A percentile compares a stretch with the other conserved stretches of the same genome.
Evolutionary conservation across 2,113 vertebrate genomes (phyloP).

Genomic region (Rhineura floridana): DNA sequence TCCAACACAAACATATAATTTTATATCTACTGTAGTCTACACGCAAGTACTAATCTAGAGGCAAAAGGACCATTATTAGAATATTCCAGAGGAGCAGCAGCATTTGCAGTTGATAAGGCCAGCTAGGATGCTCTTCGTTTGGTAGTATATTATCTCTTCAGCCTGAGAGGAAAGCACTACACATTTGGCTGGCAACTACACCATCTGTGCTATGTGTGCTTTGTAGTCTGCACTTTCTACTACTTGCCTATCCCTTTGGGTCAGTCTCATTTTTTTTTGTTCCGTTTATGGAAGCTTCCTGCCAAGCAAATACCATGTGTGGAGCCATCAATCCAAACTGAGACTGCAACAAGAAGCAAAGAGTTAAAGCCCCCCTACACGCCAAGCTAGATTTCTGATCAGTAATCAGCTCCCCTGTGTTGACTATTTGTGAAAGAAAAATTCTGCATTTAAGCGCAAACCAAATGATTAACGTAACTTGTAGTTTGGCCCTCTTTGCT

Average conservation of each 20-base stretch:
- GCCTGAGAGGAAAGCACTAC: neutral
- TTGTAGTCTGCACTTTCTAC: neutral
- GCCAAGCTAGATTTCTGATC: no score
- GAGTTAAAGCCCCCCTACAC: neutral
- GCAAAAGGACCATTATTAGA: no score
- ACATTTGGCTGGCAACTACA: neutral
- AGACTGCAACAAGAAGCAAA: neutral
- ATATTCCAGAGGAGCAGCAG: neutral
- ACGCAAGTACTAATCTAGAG: neutral
- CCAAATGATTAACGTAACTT: neutral
- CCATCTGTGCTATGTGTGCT: neutral
- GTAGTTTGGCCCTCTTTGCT: neutral
- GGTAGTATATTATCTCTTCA: neutral
- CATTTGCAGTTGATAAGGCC: neutral
- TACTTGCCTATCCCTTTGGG: rapidly evolving
- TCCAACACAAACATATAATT: rapidly evolving
- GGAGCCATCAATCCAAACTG: neutral
- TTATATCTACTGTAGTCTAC: neutral
- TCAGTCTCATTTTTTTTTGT: neutral
- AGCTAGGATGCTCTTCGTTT: neutral
- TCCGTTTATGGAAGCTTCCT: neutral
- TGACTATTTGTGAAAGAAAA: no score
- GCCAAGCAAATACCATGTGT: neutral
- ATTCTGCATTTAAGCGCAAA: neutral
- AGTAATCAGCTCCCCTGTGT: no score